Evolutionary conservation across 2,888 invertebrate genomes (phyloP).

Genomic region (Biston betularia): DNA sequence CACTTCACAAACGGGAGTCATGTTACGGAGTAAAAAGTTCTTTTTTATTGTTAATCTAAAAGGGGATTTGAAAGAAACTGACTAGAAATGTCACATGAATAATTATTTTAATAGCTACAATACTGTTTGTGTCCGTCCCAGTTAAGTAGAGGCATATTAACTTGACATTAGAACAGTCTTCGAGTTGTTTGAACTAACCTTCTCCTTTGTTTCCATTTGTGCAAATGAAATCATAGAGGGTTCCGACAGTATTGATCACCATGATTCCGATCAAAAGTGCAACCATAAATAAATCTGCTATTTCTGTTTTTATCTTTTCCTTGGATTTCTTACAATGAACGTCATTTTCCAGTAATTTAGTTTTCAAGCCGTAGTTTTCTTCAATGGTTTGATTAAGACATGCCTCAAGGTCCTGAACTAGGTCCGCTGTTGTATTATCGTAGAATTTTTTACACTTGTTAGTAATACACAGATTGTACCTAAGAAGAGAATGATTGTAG

Average conservation of each 20-base stretch:
- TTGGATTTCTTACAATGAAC: slow-evolving; percentile 61
- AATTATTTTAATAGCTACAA: too few species aligned
- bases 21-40: too few species aligned
- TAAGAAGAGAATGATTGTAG: slow-evolving; percentile 71
- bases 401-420: slow-evolving; percentile 60
- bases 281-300: slow-evolving; percentile 52
- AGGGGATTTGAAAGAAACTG: too few species aligned
- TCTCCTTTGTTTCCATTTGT: slow-evolving; percentile 56
- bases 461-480: slow-evolving; percentile 63
- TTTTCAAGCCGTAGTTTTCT: slow-evolving; percentile 61
- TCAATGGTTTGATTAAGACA: slow-evolving; percentile 68
- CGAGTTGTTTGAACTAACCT: slow-evolving; percentile 9
- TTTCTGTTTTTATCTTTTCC: slow-evolving; percentile 41
- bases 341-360: slow-evolving; percentile 51
- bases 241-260: slow-evolving; percentile 66
- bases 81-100: too few species aligned
- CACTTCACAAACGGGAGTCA: too few species aligned
- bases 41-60: too few species aligned
- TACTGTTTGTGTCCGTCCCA: too few species aligned
- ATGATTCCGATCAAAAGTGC: slow-evolving; percentile 57
- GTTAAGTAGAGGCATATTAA: too few species aligned
- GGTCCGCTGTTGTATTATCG: slow-evolving; percentile 47
- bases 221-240: slow-evolving; percentile 59
- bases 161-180: too few species aligned
- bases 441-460: slow-evolving; percentile 56